Evolutionary conservation across 2,113 vertebrate genomes (phyloP).

Genomic region (Cynopterus brachyotis): DNA sequence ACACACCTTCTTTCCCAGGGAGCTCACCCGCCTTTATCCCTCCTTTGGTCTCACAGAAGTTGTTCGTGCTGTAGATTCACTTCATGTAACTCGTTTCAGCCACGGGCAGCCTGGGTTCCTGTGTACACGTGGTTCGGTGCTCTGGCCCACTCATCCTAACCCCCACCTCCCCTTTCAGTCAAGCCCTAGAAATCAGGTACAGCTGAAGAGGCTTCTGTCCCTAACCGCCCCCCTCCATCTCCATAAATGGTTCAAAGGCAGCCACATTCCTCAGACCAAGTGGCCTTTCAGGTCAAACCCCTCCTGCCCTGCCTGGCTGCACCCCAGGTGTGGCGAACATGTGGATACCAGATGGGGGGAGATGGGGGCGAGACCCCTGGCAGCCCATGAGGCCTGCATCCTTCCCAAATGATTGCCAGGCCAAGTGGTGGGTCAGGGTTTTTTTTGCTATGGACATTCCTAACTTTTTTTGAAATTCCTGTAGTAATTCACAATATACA

Average conservation of each 20-base stretch:
- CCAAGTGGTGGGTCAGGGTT: background rate
- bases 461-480: background rate
- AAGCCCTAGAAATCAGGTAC: background rate
- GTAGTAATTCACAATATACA: background rate
- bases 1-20: background rate
- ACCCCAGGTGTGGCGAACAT: fast-evolving
- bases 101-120: background rate
- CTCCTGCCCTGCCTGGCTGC: background rate
- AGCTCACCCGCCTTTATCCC: background rate
- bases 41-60: background rate
- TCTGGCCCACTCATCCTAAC: background rate
- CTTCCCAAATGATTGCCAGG: background rate
- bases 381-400: background rate
- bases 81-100: background rate
- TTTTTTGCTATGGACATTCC: background rate
- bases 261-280: background rate
- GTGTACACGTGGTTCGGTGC: background rate
- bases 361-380: background rate
- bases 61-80: background rate
- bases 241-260: background rate
- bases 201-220: background rate
- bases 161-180: background rate
- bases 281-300: background rate
- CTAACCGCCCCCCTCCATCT: fast-evolving
- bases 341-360: fast-evolving